Conservation (phyloP, 2,113 vertebrate genomes). For the Psittacara wagleri region DNA sequence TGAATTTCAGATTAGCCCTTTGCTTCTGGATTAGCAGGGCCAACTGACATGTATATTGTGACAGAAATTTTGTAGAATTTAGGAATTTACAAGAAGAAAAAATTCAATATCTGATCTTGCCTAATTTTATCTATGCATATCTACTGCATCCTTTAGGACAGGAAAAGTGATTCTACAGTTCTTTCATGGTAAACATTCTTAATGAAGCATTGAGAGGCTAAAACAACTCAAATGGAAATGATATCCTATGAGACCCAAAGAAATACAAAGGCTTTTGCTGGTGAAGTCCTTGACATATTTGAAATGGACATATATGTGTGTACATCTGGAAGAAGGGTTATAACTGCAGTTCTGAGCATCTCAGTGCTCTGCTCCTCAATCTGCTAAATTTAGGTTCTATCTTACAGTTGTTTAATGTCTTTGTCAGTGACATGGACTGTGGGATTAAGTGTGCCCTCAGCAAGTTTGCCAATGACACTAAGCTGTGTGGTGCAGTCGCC, state of each 20-base stretch:
- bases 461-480: neutral
- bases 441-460: neutral
- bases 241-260: neutral
- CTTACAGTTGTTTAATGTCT: neutral
- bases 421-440: neutral
- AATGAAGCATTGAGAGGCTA: neutral
- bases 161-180: neutral
- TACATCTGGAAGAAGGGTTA: neutral
- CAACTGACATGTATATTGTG: neutral
- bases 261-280: neutral
- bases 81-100: neutral
- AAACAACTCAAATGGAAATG: neutral
- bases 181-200: neutral
- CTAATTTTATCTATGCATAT: neutral
- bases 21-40: neutral
- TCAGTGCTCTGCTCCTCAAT: neutral
- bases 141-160: neutral
- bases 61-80: neutral
- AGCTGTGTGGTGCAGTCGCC: neutral
- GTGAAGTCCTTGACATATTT: neutral
- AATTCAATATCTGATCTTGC: neutral
- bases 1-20: neutral
- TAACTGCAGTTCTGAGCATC: neutral
- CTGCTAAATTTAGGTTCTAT: neutral
- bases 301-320: fast-evolving